Evolutionary conservation across 92 coral and sea anemone genomes (phyloP).

Genomic region (Diadumene lineata): DNA sequence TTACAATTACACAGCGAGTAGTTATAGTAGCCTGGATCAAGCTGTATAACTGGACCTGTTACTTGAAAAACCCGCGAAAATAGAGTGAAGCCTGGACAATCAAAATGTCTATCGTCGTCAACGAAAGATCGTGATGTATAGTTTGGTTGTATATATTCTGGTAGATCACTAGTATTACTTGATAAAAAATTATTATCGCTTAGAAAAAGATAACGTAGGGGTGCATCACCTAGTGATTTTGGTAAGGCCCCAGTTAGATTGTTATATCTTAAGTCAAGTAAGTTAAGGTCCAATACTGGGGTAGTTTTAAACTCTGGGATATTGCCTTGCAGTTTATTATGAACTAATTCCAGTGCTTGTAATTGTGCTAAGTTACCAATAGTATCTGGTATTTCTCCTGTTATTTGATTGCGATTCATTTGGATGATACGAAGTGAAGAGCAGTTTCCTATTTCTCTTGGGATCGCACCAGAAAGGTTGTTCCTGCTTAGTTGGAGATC

Average conservation of each 20-base stretch:
- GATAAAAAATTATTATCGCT: background rate
- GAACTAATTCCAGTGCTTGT: conserved; percentile 4
- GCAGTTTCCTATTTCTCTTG: conserved; percentile 2
- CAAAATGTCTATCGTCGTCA: background rate
- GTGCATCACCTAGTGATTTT: conserved; percentile 2
- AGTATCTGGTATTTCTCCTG: conserved; percentile 3
- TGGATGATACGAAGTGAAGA: conserved; percentile 13
- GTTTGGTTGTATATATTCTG: conserved; percentile 2
- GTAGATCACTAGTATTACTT: background rate
- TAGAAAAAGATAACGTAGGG: background rate
- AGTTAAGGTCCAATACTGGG: conserved; percentile 13
- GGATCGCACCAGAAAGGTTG: background rate
- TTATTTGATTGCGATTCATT: background rate
- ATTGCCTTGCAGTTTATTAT: background rate
- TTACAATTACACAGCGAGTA: conserved; percentile 8
- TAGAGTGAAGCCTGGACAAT: conserved; percentile 12
- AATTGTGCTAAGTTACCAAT: conserved; percentile 10
- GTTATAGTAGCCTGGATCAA: conserved; percentile 11
- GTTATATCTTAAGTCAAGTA: conserved; percentile 7
- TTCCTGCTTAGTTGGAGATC: conserved; percentile 3
- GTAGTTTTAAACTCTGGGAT: conserved; percentile 18
- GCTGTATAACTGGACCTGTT: background rate
- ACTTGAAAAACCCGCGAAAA: conserved; percentile 8
- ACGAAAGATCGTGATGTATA: background rate
- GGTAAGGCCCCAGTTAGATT: conserved; percentile 3